Percentiles rank a stretch among this genome's conserved stretches.
These are phyloP conservation scores for Noctuana brunneofusca DNA, from an alignment of 2,888 invertebrate genomes.

Conservation along the genomic window DNA sequence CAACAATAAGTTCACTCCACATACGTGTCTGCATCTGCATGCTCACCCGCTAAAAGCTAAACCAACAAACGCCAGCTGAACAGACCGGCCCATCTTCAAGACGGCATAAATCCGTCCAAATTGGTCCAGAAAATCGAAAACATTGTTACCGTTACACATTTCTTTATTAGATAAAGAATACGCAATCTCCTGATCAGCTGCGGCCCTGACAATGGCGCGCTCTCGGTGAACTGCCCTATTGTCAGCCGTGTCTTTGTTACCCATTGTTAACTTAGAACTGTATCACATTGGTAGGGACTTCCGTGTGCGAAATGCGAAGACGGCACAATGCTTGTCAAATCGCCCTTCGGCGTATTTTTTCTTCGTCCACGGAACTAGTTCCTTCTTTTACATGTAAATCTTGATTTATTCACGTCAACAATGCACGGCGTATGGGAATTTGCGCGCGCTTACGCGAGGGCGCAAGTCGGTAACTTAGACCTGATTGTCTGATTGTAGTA, in stretches of 20 bases:
- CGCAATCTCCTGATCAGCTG: slow-evolving; percentile 63
- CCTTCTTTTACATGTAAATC: slow-evolving; percentile 73
- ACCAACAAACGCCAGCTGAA: slow-evolving; percentile 29
- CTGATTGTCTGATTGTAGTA: slow-evolving; percentile 33
- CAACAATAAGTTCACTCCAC: neutral
- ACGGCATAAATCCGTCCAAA: slow-evolving; percentile 47
- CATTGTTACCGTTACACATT: slow-evolving; percentile 40
- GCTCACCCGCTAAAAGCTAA: slow-evolving; percentile 21
- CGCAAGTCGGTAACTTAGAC: slow-evolving; percentile 21
- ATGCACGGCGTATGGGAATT: slow-evolving; percentile 70
- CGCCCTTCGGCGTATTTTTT: slow-evolving; percentile 59
- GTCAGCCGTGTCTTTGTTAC: slow-evolving; percentile 58
- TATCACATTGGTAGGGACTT: slow-evolving; percentile 64
- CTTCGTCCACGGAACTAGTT: slow-evolving; percentile 65
- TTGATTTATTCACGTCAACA: slow-evolving; percentile 81
- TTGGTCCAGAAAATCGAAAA: slow-evolving; percentile 48
- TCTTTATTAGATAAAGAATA: slow-evolving; percentile 29
- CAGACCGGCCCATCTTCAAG: slow-evolving; percentile 25
- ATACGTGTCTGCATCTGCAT: slow-evolving; percentile 8
- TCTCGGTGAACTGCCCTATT: slow-evolving; percentile 68
- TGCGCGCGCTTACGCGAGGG: slow-evolving; percentile 40
- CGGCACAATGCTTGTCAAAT: slow-evolving; percentile 50
- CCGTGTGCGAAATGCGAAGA: slow-evolving; percentile 74
- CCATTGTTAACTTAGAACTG: slow-evolving; percentile 65
- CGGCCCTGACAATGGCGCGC: slow-evolving; percentile 58